Conservation (phyloP, 2,113 vertebrate species). For the Ivindomyrus marchei region DNA sequence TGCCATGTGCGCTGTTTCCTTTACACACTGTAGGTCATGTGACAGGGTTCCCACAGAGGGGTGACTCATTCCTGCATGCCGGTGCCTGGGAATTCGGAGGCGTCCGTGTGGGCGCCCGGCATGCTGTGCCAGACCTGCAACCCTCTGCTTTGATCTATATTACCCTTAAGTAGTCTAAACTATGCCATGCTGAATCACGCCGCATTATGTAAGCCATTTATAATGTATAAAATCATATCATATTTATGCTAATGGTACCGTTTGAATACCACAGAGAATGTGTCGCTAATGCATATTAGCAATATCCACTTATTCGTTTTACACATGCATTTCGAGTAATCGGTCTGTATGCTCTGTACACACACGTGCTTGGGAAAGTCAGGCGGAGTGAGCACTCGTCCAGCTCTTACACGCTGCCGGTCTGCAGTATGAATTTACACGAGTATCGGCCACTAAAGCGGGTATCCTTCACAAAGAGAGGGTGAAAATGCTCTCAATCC, state of each 20-base stretch:
- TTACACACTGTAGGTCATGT: neutral
- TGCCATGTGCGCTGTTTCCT: neutral
- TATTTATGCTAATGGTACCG: neutral
- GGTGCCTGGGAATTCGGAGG: neutral
- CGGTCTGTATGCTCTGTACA: too few species aligned
- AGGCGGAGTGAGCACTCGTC: neutral
- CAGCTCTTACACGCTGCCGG: too few species aligned
- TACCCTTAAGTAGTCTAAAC: neutral
- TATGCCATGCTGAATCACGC: neutral
- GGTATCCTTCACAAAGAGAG: neutral
- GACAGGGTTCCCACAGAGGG: neutral
- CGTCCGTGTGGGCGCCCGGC: neutral
- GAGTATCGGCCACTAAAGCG: neutral
- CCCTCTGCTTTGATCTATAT: neutral
- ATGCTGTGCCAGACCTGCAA: neutral
- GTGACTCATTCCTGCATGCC: neutral
- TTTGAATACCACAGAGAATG: neutral
- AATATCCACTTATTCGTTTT: neutral
- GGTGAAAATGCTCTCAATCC: neutral
- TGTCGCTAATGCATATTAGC: neutral
- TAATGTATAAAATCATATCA: neutral
- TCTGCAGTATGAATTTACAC: neutral
- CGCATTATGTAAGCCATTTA: conserved; percentile 6
- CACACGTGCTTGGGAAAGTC: neutral
- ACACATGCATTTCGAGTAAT: neutral